Evolutionary conservation across 2,888 invertebrate species (phyloP).

Genomic region (Zaprionus bogoriensis): DNA sequence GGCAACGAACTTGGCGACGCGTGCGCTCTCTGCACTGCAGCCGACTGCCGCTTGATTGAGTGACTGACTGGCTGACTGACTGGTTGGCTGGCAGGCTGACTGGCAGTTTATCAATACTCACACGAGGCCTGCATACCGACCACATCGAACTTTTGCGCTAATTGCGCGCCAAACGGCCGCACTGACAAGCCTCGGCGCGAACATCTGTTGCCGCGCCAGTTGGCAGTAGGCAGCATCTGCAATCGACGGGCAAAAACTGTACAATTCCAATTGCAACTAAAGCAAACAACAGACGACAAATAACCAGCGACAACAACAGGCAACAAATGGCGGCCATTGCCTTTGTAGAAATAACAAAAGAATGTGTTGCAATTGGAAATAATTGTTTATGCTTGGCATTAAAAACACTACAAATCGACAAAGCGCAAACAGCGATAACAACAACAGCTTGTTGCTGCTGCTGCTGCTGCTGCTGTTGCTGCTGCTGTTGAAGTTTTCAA

Average conservation of each 20-base stretch:
- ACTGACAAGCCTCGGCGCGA: conserved; percentile 11
- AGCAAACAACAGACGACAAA: conserved; percentile 24
- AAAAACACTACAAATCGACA: conserved; percentile 72
- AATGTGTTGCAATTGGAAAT: conserved; percentile 74
- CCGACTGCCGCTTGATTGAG: not conserved
- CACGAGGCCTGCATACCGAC: conserved; percentile 7
- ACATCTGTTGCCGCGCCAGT: conserved; percentile 62
- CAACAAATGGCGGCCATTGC: conserved; percentile 59
- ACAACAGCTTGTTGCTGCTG: conserved; percentile 16
- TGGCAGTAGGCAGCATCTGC: conserved; percentile 64
- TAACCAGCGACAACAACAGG: conserved; percentile 14
- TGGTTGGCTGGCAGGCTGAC: conserved; percentile 21
- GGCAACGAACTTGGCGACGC: conserved; percentile 46
- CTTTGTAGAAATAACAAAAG: conserved; percentile 65
- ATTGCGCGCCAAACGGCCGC: conserved; percentile 26
- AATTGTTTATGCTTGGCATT: conserved; percentile 76
- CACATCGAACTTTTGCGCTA: conserved; percentile 28
- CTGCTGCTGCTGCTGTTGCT: conserved; percentile 27
- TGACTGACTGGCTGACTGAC: conserved; percentile 1
- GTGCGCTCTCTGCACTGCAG: conserved; percentile 17
- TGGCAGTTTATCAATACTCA: conserved; percentile 47
- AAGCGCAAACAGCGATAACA: conserved; percentile 48
- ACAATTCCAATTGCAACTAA: conserved; percentile 62
- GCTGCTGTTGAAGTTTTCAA: conserved; percentile 56
- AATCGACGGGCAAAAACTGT: conserved; percentile 38